Percentiles rank a stretch among this genome's conserved stretches.
Evolutionary conservation across 2,113 vertebrate species (phyloP).

Genomic region (Mormyrus lacerda): DNA sequence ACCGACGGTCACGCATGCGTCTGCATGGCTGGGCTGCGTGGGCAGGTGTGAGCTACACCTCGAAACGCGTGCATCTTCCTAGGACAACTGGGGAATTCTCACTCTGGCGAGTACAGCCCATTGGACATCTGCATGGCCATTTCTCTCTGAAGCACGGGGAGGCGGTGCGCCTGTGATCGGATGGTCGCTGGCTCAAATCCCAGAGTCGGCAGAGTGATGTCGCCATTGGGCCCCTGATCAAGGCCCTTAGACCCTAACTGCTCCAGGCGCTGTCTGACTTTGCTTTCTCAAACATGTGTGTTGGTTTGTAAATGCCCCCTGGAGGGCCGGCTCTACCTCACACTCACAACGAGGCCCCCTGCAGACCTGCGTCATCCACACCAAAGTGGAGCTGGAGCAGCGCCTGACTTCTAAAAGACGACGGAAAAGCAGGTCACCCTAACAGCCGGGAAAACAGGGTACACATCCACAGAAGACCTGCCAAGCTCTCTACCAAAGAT

Average conservation of each 20-base stretch:
- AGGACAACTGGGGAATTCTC: background rate
- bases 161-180: background rate
- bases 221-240: background rate
- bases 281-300: background rate
- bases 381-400: background rate
- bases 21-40: constrained; percentile 21
- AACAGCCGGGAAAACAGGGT: background rate
- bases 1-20: constrained; percentile 14
- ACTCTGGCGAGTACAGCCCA: background rate
- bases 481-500: background rate
- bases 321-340: background rate
- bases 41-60: constrained; percentile 14
- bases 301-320: background rate
- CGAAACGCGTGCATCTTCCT: background rate
- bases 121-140: background rate
- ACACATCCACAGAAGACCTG: background rate
- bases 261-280: background rate
- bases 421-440: background rate
- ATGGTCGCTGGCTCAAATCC: background rate
- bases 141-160: background rate
- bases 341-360: background rate
- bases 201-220: background rate
- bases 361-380: background rate
- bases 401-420: background rate
- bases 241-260: background rate